Evolutionary conservation across 1,140 invertebrate genomes (phyloP).

Genomic region (Trissolcus basalis): DNA sequence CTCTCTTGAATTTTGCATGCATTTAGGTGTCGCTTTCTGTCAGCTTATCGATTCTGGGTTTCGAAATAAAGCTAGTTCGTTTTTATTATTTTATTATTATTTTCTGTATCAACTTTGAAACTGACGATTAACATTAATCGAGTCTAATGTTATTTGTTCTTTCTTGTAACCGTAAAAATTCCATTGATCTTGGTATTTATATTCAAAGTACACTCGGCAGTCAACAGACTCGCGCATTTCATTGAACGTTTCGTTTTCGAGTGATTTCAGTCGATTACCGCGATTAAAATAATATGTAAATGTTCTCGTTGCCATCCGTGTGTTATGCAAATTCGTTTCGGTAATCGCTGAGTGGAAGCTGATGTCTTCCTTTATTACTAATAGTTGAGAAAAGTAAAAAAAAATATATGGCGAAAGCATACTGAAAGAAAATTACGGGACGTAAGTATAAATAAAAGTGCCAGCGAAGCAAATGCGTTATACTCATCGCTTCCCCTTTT

Average conservation of each 20-base stretch:
- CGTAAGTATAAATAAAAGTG: conserved; percentile 61
- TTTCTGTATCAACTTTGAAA: neutral
- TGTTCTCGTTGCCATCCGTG: conserved; percentile 65
- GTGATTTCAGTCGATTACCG: conserved; percentile 74
- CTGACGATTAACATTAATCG: conserved; percentile 38
- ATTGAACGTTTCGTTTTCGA: conserved; percentile 65
- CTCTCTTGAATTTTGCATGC: neutral
- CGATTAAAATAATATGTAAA: conserved; percentile 77
- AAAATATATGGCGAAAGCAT: conserved; percentile 38
- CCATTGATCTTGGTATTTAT: conserved; percentile 71
- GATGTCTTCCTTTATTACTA: conserved; percentile 74
- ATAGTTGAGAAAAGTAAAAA: conserved; percentile 65
- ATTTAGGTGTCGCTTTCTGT: too few species aligned
- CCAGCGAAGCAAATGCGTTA: conserved; percentile 52
- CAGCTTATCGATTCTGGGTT: too few species aligned
- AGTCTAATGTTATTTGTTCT: conserved; percentile 61
- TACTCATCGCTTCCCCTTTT: conserved; percentile 51
- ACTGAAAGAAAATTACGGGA: conserved; percentile 58
- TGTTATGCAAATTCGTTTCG: conserved; percentile 75
- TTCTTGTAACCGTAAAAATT: conserved; percentile 73
- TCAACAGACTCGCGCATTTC: conserved; percentile 48
- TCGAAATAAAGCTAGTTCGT: too few species aligned
- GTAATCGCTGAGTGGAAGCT: conserved; percentile 77
- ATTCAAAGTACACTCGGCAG: conserved; percentile 69
- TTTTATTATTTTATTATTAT: too few species aligned